Base-by-base conservation (phyloP, 2,113 vertebrate genomes). In the Numida meleagris region DNA sequence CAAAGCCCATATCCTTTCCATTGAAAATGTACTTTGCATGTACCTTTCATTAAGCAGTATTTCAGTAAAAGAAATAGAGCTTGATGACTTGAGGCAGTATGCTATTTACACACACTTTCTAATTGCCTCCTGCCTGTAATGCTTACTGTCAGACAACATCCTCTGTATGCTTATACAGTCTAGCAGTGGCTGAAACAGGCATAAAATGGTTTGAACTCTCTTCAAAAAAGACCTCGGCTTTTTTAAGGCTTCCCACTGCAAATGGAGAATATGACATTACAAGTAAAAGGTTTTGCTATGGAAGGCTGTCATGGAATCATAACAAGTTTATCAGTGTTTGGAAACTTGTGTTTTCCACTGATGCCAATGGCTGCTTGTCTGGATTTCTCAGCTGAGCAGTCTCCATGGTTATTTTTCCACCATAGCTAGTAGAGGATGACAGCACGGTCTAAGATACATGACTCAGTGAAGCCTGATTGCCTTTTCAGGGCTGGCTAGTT, bases 121-220 rank as follows among this genome's bases (percentile, higher is more conserved):
- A 89, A 96, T 93, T 92, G 68, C 94, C 74, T 90, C 94, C 66
- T 79, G 53, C 53, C 62, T 76, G 43, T 70, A 92, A 86, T 92
- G 51, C 53, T 75, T 75, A 36, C 70, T 93, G 82, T 83, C 88
- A 94, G 61, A 67, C 57, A 63, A 27, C 61, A 48, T 92, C n/a
- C 36, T 67, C 57, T 83, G 27, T 63, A 14, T 4, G 38, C 20
- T 88, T 46, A 40, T 16, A 58, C 23, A 75, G n/a, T 67, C 36
- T 59, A 24, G 38, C 71, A 75, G 57, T 84, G 83, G 70, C 61
- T 88, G 77, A 90, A 89, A 92, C 8, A 86, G 61, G 88, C 92
- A 84, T 84, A 53, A 78, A 75, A 89, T 25, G 2, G 7, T 43
- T 68, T 89, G 66, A 75, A 13, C 3, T 70, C 86, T 82, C 31